Base-by-base conservation (phyloP, 2,113 vertebrate genomes). In the Ptilorrhoa leucosticta region DNA sequence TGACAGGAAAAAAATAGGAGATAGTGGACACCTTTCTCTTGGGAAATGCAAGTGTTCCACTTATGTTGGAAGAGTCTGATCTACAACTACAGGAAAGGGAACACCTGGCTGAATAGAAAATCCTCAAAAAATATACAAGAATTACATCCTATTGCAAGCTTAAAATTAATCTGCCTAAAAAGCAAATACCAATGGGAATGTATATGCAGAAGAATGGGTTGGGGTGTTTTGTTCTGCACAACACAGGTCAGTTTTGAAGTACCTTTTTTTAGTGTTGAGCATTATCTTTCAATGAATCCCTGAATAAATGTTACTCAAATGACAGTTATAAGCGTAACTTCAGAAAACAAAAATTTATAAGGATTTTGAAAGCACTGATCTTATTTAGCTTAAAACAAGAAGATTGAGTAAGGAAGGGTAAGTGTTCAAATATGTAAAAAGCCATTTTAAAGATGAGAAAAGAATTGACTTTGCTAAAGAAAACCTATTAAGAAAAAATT, bases 41-140 rank as follows among this genome's bases (percentile, higher is more conserved):
- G 37, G 21, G 33, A 83, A 76, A 68, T 24, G 17, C 0, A 1
- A 82, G 9, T 2, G 1, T 13, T 73, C 21, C 19, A 9, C 7
- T 73, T 72, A 7, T 0, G 2, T 31, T 56, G n/a, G 23, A 78
- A 91, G 19, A 72, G 21, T 76, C 39, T 47, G n/a, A 56, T 64
- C 42, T 87, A 63, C 16, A 47, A 9, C 31, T 56, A 7, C 24
- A 82, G 35, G 27, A 75, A 82, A 71, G 18, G 28, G 33, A 66
- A 82, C 2, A 30, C n/a, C 13, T 57, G 18, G 7, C 21, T 88
- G 44, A 33, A 58, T 30, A 75, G 56, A 71, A 82, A 87, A 87
- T 28, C 33, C 42, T 82, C 4, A 23, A 50, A 75, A 83, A 79
- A 15, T 21, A 39, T 3, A 11, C 20, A 57, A 16, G 22, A 89